These are phyloP conservation scores for Parotia lawesii DNA, from an alignment of 2,113 vertebrate species.

Conservation along the genomic window DNA sequence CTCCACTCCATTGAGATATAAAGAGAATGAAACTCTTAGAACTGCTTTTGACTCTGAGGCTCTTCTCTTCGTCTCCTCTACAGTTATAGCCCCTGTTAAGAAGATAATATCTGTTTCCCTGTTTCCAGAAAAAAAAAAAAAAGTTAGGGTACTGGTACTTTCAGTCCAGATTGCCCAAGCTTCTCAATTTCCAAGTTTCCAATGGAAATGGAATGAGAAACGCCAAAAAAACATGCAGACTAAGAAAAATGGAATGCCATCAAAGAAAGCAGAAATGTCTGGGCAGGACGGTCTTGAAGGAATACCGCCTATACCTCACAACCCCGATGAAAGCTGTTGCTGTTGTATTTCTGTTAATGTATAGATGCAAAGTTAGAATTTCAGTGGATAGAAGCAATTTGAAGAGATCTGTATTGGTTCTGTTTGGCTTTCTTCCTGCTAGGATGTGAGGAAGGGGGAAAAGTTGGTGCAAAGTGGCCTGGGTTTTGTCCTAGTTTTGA, in stretches of 20 bases:
- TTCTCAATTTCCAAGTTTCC: neutral
- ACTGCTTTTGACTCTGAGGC: slow-evolving; percentile 9
- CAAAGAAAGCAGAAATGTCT: neutral
- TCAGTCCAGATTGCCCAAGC: neutral
- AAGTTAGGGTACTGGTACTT: neutral
- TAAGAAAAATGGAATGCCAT: neutral
- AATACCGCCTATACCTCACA: neutral
- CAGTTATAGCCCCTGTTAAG: neutral
- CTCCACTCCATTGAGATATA: slow-evolving; percentile 46
- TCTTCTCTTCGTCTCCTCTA: neutral
- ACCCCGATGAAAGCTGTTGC: neutral
- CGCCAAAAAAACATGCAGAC: neutral
- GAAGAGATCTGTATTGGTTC: neutral
- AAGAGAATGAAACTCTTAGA: slow-evolving; percentile 29
- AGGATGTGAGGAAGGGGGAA: neutral
- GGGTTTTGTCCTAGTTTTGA: neutral
- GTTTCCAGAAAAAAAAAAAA: neutral
- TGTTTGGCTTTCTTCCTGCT: neutral
- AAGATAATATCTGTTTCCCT: neutral
- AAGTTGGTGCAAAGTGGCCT: neutral
- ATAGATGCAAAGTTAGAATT: neutral
- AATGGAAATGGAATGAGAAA: neutral
- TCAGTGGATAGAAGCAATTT: neutral
- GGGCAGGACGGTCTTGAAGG: neutral
- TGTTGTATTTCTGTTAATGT: neutral